Percentiles rank a stretch among this genome's conserved stretches.
Conservation (phyloP, 2,797 vertebrate genomes). For the Perodicticus potto region DNA sequence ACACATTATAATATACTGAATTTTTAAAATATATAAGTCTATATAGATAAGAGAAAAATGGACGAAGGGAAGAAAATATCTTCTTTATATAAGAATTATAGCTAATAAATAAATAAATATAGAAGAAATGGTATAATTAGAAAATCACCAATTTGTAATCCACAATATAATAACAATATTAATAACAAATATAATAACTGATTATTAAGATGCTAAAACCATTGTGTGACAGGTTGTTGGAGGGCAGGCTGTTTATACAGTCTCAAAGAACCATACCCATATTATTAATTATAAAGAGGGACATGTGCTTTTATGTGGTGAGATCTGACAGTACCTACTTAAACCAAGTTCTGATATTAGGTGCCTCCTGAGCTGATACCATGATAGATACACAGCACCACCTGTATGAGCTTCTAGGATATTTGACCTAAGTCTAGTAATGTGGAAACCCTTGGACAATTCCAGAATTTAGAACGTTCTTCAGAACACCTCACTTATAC, state of each 20-base stretch:
- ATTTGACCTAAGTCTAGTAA: background rate
- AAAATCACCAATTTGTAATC: background rate
- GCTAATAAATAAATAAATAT: background rate
- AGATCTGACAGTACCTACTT: background rate
- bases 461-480: background rate
- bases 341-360: background rate
- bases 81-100: background rate
- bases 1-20: background rate
- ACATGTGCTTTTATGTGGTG: background rate
- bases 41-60: background rate
- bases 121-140: background rate
- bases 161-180: background rate
- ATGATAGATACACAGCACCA: background rate
- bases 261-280: background rate
- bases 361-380: background rate
- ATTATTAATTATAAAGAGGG: background rate
- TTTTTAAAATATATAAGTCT: constrained; percentile 12
- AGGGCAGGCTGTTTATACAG: background rate
- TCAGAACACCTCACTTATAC: background rate
- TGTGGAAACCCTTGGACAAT: background rate
- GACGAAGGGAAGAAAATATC: background rate
- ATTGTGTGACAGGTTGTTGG: background rate
- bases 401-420: background rate
- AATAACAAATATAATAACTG: background rate
- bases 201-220: background rate